Conservation (phyloP, 2,113 vertebrate species). For the Pelmatolapia mariae region DNA sequence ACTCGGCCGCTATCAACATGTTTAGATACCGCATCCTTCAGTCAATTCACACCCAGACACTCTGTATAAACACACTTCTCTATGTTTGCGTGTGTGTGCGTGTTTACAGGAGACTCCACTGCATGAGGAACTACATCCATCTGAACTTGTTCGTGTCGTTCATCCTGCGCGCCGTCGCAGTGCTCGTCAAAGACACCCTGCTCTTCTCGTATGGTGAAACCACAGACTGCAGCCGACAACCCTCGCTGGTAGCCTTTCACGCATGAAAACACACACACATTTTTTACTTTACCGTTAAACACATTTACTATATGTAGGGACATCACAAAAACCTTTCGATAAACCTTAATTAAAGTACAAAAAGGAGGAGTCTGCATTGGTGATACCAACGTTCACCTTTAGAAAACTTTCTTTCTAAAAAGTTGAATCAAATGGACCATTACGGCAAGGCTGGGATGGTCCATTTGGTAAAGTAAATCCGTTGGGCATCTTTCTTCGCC, state of each 20-base stretch:
- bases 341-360: neutral
- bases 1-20: slow-evolving; percentile 5
- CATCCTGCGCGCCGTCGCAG: slow-evolving; percentile 86
- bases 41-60: slow-evolving; percentile 18
- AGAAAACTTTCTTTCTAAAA: neutral
- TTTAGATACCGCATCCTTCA: slow-evolving; percentile 37
- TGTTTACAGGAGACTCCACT: slow-evolving; percentile 84
- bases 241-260: slow-evolving; percentile 53
- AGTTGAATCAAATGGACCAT: no score
- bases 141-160: slow-evolving; percentile 93
- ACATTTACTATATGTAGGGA: neutral
- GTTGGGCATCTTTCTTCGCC: no score
- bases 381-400: neutral
- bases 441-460: no score
- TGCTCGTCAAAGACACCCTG: slow-evolving; percentile 87
- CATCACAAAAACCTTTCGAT: neutral
- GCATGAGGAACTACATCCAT: slow-evolving; percentile 95
- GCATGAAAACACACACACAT: neutral
- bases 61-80: slow-evolving; percentile 49
- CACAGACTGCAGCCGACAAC: slow-evolving; percentile 57
- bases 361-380: neutral
- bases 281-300: neutral
- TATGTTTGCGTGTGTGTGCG: neutral
- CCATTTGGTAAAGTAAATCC: no score
- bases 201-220: slow-evolving; percentile 80